A percentile compares a stretch with the other conserved stretches of the same genome.
Evolutionary conservation across 2,797 vertebrate genomes (phyloP).

Genomic region (Cirrhinus molitorella): DNA sequence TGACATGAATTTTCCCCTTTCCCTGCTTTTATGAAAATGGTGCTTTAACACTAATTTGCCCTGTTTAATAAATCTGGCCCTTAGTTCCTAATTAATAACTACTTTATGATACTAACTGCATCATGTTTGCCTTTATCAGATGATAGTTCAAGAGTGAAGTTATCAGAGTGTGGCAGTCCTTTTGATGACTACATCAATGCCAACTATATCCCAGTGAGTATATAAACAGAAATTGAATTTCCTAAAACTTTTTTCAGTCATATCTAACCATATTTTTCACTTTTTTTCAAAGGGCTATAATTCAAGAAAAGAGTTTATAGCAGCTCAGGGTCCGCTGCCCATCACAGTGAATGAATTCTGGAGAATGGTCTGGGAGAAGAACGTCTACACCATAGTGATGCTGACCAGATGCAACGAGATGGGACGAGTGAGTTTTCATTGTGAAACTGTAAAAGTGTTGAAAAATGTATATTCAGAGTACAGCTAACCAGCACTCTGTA

Average conservation of each 20-base stretch:
- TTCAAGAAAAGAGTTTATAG: conserved; percentile 91
- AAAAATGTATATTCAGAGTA: not conserved
- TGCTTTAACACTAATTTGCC: no score
- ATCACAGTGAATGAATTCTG: conserved; percentile 91
- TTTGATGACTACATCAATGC: conserved; percentile 95
- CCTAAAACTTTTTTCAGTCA: not conserved
- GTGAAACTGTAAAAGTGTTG: not conserved
- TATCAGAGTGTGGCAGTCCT: conserved; percentile 81
- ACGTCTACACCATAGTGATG: conserved; percentile 90
- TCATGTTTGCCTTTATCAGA: conserved; percentile 75
- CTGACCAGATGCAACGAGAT: conserved; percentile 94
- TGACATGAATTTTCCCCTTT: no score
- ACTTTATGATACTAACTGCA: not conserved
- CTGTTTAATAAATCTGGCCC: no score
- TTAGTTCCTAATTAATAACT: not conserved
- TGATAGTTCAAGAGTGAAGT: conserved; percentile 92
- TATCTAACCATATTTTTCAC: not conserved
- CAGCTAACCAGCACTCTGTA: conserved; percentile 3
- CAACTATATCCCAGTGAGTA: conserved; percentile 91
- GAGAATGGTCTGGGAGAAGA: conserved; percentile 98
- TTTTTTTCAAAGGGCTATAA: conserved; percentile 87
- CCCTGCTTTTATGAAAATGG: no score
- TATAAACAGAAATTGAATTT: not conserved
- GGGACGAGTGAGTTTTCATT: conserved; percentile 84
- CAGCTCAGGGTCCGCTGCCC: conserved; percentile 92